Conservation (phyloP, 2,797 vertebrate species). For the Sebastiscus tertius region DNA sequence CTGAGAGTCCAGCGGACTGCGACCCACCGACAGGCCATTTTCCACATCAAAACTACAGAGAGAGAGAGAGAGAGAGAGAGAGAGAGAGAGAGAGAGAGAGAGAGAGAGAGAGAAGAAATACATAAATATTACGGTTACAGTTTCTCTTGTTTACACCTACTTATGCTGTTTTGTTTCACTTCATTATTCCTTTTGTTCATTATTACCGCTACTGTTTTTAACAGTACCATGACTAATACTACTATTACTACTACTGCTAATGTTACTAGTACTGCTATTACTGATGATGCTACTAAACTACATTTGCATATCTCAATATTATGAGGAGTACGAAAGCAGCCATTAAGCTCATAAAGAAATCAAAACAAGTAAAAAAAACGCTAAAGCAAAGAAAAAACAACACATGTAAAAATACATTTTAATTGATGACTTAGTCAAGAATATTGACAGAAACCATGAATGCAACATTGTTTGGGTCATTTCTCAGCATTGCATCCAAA, state of each 20-base stretch:
- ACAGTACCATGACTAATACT: neutral
- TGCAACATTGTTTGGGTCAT: neutral
- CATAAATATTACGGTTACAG: neutral
- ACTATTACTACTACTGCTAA: neutral
- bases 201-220: too few relatives aligned
- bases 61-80: conserved; percentile 8
- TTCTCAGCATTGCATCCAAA: neutral
- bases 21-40: conserved; percentile 88
- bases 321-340: neutral
- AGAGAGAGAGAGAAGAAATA: neutral
- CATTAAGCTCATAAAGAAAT: neutral
- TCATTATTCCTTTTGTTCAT: neutral
- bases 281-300: neutral
- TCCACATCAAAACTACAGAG: conserved; percentile 91
- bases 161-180: neutral
- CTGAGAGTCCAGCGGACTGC: conserved; percentile 87
- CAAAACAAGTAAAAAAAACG: neutral
- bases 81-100: too few relatives aligned
- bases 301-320: neutral
- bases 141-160: neutral
- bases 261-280: neutral
- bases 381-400: neutral
- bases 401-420: neutral
- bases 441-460: neutral
- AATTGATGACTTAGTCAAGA: neutral